Base-by-base conservation (phyloP, 2,113 vertebrate genomes). In the Dasyprocta punctata region DNA sequence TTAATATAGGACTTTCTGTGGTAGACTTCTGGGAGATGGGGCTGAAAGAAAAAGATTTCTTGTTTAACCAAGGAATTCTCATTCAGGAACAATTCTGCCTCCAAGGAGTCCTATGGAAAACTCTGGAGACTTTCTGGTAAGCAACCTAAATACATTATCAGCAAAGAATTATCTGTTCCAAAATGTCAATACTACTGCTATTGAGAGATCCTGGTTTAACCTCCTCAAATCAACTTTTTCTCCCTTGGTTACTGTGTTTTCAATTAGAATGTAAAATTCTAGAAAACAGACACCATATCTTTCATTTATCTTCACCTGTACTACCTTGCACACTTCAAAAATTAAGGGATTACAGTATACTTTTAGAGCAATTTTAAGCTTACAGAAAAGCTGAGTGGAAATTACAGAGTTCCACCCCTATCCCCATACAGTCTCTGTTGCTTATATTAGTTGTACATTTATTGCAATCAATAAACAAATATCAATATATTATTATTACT, bases 381-480 rank as follows among this genome's bases (percentile, higher is more conserved):
- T 80, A 89, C 5, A 77, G 56, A 92, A 97, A 94, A 96, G 84
- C 16, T n/a, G 36, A 96, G 20, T 41, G 17, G 17, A 78, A 89
- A 83, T 16, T 89, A 88, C 11, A 92, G 36, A 47, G 16, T 67
- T 12, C n/a, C n/a, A 75, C 63, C 20, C 14, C 41, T 61, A 22
- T 47, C 36, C 3, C 78, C 28, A 22, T 56, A 20, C 3, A 80
- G 33, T 78, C 54, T 94, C 20, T 69, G 22, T 20, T 65, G 58
- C 65, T 96, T 83, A 28, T 24, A 89, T 58, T 84, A 86, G 33
- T 90, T 58, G 11, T 47, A 38, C 0, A 61, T 84, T 86, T 89
- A 44, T 73, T 80, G 36, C 4, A 95, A 73, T 1, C 36, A 10
- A 69, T 65, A 61, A 54, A 86, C 36, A 33, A 56, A 36, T 71